Evolutionary conservation across 2,113 vertebrate species (phyloP), one percentile per base, ranked within the genome.

Genomic region (Callorhinus ursinus): DNA sequence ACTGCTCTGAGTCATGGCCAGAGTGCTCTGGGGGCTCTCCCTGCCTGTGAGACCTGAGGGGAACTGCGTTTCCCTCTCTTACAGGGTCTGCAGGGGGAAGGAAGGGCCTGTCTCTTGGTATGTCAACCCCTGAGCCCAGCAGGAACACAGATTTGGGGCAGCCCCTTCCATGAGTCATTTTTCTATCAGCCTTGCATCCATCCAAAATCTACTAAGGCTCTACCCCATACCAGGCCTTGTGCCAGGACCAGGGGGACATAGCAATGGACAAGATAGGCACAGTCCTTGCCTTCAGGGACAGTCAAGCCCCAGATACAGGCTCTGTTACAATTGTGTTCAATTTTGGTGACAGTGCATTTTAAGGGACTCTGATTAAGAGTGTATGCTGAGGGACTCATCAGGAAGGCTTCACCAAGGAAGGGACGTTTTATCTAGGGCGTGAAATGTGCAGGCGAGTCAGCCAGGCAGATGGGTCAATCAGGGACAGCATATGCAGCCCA

Each of bases 1-100:
- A 63, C 82, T 59, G 36, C 94, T 95, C 65, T 93, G 89, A 88
- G 77, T 95, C 95, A 87, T 15, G 12, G 28, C 16, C 4, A 49
- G 53, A n/a, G 51, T 57, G 71, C 18, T 13, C 88, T n/a, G 24
- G 9, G 36, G 28, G 61, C 33, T 63, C 51, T 69, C 28, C 71
- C 42, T 57, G 42, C 55, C 51, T 13, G 24, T 42, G 13, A 36
- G 21, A 31, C n/a, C 55, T 14, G 22, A 63, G 33, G 46, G 39
- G 7, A 57, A 33, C 57, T 14, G 4, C 12, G 0, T 28, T n/a
- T 13, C 31, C 33, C 26, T 26, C 8, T 46, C 76, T 57, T 36
- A 67, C 39, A 19, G 19, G 24, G 18, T 85, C 57, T 88, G 39
- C 42, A 21, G 69, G 82, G 88, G 24, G 10, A 49, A 87, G 18